Percentiles rank a stretch among this genome's conserved stretches.
Conservation (phyloP, 2,888 invertebrate genomes). For the Antitype chi region DNA sequence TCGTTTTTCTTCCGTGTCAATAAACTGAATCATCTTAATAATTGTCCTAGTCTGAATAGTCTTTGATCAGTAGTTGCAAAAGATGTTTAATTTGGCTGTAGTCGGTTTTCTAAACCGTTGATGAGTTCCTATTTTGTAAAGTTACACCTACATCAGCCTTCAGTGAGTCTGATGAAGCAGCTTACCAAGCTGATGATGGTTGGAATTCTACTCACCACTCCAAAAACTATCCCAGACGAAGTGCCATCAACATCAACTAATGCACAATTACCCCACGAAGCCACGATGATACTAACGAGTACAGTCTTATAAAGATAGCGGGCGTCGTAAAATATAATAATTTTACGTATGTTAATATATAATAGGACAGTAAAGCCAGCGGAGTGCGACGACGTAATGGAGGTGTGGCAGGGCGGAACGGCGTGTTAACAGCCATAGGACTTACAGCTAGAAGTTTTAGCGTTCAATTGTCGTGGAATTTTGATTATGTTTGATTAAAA, state of each 20-base stretch:
- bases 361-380: constrained; percentile 86
- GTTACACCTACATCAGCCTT: background rate
- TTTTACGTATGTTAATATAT: constrained; percentile 78
- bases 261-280: constrained; percentile 51
- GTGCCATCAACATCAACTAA: constrained; percentile 21
- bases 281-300: constrained; percentile 56
- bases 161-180: background rate
- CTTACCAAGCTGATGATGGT: background rate
- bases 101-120: background rate
- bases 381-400: constrained; percentile 83
- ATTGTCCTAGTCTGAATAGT: background rate
- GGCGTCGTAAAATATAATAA: constrained; percentile 67
- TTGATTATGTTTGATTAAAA: constrained; percentile 36
- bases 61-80: background rate
- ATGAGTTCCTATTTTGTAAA: background rate
- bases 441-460: constrained; percentile 60
- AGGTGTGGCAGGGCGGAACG: constrained; percentile 83
- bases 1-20: background rate
- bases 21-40: background rate
- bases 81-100: background rate
- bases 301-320: constrained; percentile 65
- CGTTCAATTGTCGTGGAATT: constrained; percentile 50
- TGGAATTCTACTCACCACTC: background rate
- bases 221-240: background rate
- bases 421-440: constrained; percentile 74